Conservation (phyloP, 1,140 invertebrate genomes). For the Heliconius congener region DNA sequence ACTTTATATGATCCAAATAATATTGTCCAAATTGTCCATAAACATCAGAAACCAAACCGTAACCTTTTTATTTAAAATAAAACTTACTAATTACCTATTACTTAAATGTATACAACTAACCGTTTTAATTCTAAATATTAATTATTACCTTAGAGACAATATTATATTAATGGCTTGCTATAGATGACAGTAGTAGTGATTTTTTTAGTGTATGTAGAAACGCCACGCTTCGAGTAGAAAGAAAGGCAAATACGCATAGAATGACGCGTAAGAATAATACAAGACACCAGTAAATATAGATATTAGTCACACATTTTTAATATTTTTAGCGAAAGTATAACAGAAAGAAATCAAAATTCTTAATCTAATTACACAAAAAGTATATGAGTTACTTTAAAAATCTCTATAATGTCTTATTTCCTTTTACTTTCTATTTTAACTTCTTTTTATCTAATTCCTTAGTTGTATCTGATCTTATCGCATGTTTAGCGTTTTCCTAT, state of each 20-base stretch:
- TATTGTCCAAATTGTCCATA: not conserved
- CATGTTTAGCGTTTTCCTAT: constrained; percentile 17
- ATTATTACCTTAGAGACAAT: not conserved
- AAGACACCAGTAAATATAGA: constrained; percentile 14
- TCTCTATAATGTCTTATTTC: constrained; percentile 11
- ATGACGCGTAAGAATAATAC: not conserved
- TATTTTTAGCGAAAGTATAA: constrained; percentile 24
- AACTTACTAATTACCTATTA: not conserved
- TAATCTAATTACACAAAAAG: not conserved
- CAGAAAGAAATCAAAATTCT: constrained; percentile 26
- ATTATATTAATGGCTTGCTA: not conserved
- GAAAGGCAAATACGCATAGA: not conserved
- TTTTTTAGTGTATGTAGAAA: constrained; percentile 8
- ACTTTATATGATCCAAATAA: not conserved
- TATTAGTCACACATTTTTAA: constrained; percentile 25
- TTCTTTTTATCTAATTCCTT: constrained; percentile 4
- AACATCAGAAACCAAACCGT: not conserved
- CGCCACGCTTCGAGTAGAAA: not conserved
- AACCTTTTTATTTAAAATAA: not conserved
- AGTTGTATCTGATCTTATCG: constrained; percentile 7
- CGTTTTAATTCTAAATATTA: not conserved
- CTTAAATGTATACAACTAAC: too few species aligned
- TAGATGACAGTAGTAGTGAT: not conserved
- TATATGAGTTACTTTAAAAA: not conserved
- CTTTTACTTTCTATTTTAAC: constrained; percentile 15